Evolutionary conservation across 2,797 vertebrate species (phyloP).

Genomic region (Orientallactaga sibirica): DNA sequence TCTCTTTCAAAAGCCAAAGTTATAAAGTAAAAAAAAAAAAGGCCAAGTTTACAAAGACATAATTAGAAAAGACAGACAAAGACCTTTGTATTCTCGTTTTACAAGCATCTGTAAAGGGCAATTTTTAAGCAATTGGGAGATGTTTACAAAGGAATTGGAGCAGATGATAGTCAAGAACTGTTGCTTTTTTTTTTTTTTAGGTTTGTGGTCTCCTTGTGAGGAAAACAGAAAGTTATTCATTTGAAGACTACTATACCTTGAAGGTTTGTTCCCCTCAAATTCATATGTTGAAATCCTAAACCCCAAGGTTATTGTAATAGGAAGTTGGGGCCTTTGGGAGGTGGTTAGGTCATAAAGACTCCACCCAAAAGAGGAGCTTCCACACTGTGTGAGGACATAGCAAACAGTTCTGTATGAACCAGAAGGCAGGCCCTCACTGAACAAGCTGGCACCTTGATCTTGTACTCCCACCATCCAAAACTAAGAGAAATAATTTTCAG

Average conservation of each 20-base stretch:
- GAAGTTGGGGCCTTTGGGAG: neutral
- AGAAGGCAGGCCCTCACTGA: neutral
- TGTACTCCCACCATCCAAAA: neutral
- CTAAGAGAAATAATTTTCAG: neutral
- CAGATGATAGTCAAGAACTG: constrained; percentile 43
- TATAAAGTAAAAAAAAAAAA: constrained; percentile 25
- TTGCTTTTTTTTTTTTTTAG: constrained; percentile 36
- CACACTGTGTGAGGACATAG: neutral
- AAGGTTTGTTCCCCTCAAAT: neutral
- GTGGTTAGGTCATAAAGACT: neutral
- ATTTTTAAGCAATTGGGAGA: constrained; percentile 29
- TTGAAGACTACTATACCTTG: constrained; percentile 26
- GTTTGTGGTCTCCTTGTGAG: constrained; percentile 19
- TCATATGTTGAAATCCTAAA: neutral
- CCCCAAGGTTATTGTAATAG: neutral
- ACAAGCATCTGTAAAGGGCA: neutral
- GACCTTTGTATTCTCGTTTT: constrained; percentile 27
- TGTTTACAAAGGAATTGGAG: constrained; percentile 41
- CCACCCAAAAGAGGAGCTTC: neutral
- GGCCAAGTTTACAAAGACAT: constrained; percentile 36
- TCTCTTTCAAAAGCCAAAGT: constrained; percentile 42
- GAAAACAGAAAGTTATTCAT: constrained; percentile 24
- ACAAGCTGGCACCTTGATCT: neutral
- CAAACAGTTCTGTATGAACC: neutral
- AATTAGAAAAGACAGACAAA: constrained; percentile 11